A percentile compares a stretch with the other conserved stretches of the same genome.
Conservation (phyloP, 2,888 invertebrate genomes). For the Drosophila leonis region DNA sequence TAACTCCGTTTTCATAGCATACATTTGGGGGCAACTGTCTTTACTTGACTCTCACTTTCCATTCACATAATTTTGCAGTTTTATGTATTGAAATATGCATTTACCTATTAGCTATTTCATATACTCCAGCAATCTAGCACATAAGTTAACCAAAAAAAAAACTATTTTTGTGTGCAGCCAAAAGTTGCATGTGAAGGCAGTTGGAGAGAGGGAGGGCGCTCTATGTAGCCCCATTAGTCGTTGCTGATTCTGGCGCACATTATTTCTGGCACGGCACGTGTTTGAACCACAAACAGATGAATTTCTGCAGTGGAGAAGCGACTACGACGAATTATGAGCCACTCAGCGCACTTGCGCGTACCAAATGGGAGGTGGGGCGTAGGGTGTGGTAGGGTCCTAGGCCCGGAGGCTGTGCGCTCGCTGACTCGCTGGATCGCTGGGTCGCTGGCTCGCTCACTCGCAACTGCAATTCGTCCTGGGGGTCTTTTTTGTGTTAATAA, state of each 20-base stretch:
- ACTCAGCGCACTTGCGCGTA: constrained; percentile 74
- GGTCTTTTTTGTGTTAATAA: constrained; percentile 78
- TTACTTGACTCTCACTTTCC: background rate
- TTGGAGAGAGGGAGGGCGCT: constrained; percentile 7
- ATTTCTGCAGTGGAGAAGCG: constrained; percentile 64
- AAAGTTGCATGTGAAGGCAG: constrained; percentile 4
- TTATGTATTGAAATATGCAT: constrained; percentile 6
- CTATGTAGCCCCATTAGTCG: constrained; percentile 66
- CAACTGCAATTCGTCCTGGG: constrained; percentile 77
- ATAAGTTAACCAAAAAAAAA: constrained; percentile 14
- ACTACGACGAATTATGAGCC: constrained; percentile 77
- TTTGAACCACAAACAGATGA: constrained; percentile 81
- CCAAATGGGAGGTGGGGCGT: constrained; percentile 12
- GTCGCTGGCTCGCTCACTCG: constrained; percentile 21
- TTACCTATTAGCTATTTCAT: background rate
- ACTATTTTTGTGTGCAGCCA: constrained; percentile 18
- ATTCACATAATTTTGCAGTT: background rate
- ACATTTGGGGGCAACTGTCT: background rate
- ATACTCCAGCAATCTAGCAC: background rate
- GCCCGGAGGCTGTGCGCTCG: constrained; percentile 48
- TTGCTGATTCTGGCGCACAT: constrained; percentile 67
- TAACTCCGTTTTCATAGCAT: background rate
- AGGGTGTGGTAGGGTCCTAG: constrained; percentile 14
- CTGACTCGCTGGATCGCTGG: constrained; percentile 14
- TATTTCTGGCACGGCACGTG: constrained; percentile 76